Base-by-base conservation (phyloP, 2,113 vertebrate species). In the Scartelaos histophorus region DNA sequence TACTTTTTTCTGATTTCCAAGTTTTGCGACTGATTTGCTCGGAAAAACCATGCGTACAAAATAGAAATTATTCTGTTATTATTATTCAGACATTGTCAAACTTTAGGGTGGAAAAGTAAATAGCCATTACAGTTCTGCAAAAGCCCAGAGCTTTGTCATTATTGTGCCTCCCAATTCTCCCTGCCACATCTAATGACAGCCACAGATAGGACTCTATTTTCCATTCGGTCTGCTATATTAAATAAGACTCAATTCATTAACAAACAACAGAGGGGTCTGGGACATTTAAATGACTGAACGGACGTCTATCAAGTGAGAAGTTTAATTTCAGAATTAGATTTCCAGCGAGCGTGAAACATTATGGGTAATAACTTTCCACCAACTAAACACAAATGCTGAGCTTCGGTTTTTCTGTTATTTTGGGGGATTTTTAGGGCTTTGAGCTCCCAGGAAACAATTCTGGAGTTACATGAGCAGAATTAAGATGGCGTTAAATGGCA, bases 41-140 rank as follows among this genome's bases (percentile, higher is more conserved):
- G 17, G 17, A 51, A 51, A 17, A 6, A 51, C 17, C 3, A 13
- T 51, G 49, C 19, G 51, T 9, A n/a, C 51, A 53, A n/a, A 53
- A 53, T n/a, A 53, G 1, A 53, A n/a, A 53, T 49, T 17, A 16
- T 49, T 49, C 51, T 2, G 29, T 29, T 29, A 29, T 29, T 29
- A 29, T 29, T 29, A 29, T 29, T 29, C 29, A 29, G 29, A 29
- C 51, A 53, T 1, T 53, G 51, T 7, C 13, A 34, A 34, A 61
- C 25, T 35, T 62, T 13, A 13, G 24, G 13, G 10, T 35, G 9
- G 89, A 90, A 90, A 69, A 7, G 71, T 79, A 81, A 79, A 84
- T 79, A 66, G 79, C 80, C 82, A 82, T 86, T 87, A 71, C 62
- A 76, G 82, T 71, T 62, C 47, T 45, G 78, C 78, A 74, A 76